A percentile compares a stretch with the other conserved stretches of the same genome.
Evolutionary conservation across 2,113 vertebrate species (phyloP).

Genomic region (Thunnus thynnus): DNA sequence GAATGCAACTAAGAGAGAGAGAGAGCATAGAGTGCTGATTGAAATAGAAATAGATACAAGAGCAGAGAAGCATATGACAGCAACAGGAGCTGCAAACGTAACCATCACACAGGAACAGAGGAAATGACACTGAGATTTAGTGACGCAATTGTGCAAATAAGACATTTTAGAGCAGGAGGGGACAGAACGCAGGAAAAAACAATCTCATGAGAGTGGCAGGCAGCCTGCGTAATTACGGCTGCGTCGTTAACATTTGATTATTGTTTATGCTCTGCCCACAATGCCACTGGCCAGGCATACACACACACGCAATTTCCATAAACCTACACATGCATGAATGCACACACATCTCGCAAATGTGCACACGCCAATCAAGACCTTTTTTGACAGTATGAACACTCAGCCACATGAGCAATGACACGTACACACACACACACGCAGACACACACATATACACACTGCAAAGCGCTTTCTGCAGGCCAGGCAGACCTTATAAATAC

Average conservation of each 20-base stretch:
- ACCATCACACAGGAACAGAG: slow-evolving; percentile 12
- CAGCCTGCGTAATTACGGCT: slow-evolving; percentile 52
- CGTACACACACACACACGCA: background rate
- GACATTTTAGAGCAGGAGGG: slow-evolving; percentile 23
- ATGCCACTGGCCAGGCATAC: slow-evolving; percentile 29
- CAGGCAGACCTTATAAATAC: slow-evolving; percentile 85
- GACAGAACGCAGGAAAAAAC: slow-evolving; percentile 28
- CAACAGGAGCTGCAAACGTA: slow-evolving; percentile 35
- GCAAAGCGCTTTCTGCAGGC: slow-evolving; percentile 59
- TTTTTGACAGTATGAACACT: slow-evolving; percentile 46
- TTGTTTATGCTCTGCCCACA: slow-evolving; percentile 67
- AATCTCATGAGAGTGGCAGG: slow-evolving; percentile 40
- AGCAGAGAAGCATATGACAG: background rate
- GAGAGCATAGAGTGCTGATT: slow-evolving; percentile 1
- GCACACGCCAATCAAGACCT: slow-evolving; percentile 54
- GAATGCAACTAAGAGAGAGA: background rate
- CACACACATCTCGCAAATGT: slow-evolving; percentile 53
- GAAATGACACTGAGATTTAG: slow-evolving; percentile 20
- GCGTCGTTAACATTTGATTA: slow-evolving; percentile 75
- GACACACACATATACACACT: slow-evolving; percentile 7
- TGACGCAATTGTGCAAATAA: slow-evolving; percentile 22
- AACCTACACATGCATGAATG: slow-evolving; percentile 63
- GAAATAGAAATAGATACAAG: background rate
- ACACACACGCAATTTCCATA: slow-evolving; percentile 48
- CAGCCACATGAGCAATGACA: slow-evolving; percentile 39